Percentiles rank a stretch among this genome's conserved stretches.
Conservation (phyloP, 2,113 vertebrate genomes). For the Ceuthmochares aereus region DNA sequence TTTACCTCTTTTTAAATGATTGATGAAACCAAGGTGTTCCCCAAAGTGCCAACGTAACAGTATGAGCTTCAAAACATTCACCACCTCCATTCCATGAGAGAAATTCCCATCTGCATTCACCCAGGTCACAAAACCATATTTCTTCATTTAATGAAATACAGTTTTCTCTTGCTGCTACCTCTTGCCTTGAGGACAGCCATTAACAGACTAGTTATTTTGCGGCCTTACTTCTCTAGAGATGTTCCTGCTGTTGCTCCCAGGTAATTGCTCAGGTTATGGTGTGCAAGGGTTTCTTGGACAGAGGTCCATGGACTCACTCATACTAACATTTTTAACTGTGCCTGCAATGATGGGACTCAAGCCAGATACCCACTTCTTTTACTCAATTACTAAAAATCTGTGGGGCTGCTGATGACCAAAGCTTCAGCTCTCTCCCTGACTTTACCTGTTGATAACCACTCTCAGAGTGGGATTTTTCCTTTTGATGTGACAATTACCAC, state of each 20-base stretch:
- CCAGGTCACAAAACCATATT: background rate
- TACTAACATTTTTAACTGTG: background rate
- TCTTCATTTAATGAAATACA: background rate
- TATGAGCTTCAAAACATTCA: background rate
- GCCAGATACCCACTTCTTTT: background rate
- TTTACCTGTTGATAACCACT: background rate
- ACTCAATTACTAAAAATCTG: background rate
- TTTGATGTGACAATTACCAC: background rate
- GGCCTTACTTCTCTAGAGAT: background rate
- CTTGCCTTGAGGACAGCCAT: background rate
- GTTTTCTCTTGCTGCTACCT: background rate
- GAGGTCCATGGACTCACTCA: background rate
- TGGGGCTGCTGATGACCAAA: background rate
- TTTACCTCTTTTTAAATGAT: background rate
- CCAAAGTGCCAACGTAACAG: background rate
- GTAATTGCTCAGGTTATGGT: background rate
- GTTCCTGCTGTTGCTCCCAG: background rate
- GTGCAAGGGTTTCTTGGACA: background rate
- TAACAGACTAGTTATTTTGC: background rate
- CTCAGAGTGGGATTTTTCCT: background rate
- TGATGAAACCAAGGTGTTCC: background rate
- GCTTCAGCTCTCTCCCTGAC: background rate
- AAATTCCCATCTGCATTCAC: background rate
- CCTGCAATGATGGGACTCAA: background rate
- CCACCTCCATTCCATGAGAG: background rate